A percentile compares a stretch with the other conserved stretches of the same genome.
Evolutionary conservation across 2,113 vertebrate genomes (phyloP).

Genomic region (Anguilla rostrata): DNA sequence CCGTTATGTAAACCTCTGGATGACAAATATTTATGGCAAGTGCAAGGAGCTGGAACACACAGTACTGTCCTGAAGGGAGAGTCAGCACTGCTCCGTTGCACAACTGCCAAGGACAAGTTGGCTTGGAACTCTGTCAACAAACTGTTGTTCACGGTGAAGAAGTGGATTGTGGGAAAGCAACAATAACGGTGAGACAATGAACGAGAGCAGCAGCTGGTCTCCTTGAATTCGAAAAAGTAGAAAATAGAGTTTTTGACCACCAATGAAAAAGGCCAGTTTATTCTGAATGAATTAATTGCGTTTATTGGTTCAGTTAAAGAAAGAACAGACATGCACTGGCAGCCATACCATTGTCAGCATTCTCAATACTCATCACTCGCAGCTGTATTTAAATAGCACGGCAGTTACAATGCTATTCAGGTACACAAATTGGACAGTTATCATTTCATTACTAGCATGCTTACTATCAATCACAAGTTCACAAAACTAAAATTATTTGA

Average conservation of each 20-base stretch:
- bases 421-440: not conserved
- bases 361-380: not conserved
- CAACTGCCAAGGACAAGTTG: not conserved
- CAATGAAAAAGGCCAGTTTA: not conserved
- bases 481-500: no score
- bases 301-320: not conserved
- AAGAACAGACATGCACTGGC: not conserved
- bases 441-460: not conserved
- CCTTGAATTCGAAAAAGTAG: not conserved
- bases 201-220: not conserved
- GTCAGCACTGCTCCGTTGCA: not conserved
- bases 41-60: not conserved
- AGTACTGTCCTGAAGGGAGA: not conserved
- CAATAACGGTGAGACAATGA: not conserved
- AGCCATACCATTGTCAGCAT: not conserved
- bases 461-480: no score
- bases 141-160: not conserved
- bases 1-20: not conserved
- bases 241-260: not conserved
- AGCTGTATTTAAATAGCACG: not conserved
- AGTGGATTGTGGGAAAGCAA: not conserved
- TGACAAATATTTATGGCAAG: not conserved
- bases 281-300: not conserved
- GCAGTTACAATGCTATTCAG: not conserved
- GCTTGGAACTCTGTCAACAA: not conserved